Base-by-base conservation (phyloP, 2,113 vertebrate species). In the Nipponia nippon region DNA sequence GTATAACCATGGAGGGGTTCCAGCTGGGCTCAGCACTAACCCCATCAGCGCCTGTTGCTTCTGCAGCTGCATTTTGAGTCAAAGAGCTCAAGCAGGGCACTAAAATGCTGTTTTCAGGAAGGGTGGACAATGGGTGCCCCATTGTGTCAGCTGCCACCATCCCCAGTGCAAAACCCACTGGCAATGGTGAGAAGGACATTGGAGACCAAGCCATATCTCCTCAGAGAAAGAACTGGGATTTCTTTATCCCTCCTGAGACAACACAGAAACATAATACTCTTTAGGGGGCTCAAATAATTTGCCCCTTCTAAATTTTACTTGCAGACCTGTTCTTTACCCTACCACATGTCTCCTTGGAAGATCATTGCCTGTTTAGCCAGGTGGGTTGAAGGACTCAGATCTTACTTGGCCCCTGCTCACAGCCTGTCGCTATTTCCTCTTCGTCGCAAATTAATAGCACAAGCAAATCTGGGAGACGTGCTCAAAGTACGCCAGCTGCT, bases 271-370 rank as follows among this genome's bases (percentile, higher is more conserved):
- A 21, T 26, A 56, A 30, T 27, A 46, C 13, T 11, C 19, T 55
- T 65, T 13, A 46, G 25, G 44, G 55, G 22, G 21, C 25, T 87
- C 36, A 75, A 27, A 59, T 49, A 46, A 71, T 53, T 11, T 49
- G 15, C 29, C 16, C 25, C 21, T 58, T 55, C n/a, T 27, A 40
- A 65, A 55, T 34, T 73, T 69, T n/a, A 40, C 18, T 58, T 62
- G 46, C n/a, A 83, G 52, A 34, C 10, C 0, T 1, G 11, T 38
- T 76, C 44, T 87, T 87, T 49, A 61, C 16, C 29, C 19, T 59
- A 7, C 27, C n/a, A 11, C 0, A 0, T 32, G 20, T 61, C 36
- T 67, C 50, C 44, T 65, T 6, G 82, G 69, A 55, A 56, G 20
- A 87, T 5, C 40, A 46, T 36, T 18, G n/a, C 18, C 5, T 2